Percentiles rank a stretch among this genome's conserved stretches.
Evolutionary conservation across 2,888 invertebrate genomes (phyloP).

Genomic region (Diachrysia chrysitis): DNA sequence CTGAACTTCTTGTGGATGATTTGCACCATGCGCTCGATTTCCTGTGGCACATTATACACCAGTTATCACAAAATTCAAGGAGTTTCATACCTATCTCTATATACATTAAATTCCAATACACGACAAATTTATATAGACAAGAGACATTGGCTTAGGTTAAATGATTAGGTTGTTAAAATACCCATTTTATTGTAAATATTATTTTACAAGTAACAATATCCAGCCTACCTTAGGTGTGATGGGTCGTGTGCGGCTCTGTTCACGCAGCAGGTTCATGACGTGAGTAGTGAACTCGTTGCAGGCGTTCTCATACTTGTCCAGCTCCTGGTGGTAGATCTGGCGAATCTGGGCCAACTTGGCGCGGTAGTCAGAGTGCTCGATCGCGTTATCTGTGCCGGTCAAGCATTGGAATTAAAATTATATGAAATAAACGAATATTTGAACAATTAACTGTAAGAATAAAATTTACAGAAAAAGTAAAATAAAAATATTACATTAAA

Average conservation of each 20-base stretch:
- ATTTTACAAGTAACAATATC: too few species aligned
- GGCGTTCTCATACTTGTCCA: conserved; percentile 99
- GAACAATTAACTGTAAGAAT: too few species aligned
- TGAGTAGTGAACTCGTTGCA: conserved; percentile 99
- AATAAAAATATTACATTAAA: too few species aligned
- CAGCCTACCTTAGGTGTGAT: conserved; percentile 98
- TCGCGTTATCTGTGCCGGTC: conserved; percentile 93
- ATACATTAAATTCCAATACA: background rate
- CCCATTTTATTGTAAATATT: too few species aligned
- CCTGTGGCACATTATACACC: conserved; percentile 77
- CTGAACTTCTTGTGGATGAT: conserved; percentile 99
- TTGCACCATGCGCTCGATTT: conserved; percentile 99
- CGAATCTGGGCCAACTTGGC: conserved; percentile 99
- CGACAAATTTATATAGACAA: too few species aligned
- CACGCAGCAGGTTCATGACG: conserved; percentile 98
- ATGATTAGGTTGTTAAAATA: too few species aligned
- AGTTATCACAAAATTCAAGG: background rate
- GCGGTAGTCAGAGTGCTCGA: conserved; percentile 99
- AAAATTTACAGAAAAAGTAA: too few species aligned
- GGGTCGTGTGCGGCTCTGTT: conserved; percentile 98
- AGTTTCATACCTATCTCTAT: background rate
- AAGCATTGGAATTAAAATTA: background rate
- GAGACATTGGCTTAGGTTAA: too few species aligned
- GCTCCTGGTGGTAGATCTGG: conserved; percentile 99
- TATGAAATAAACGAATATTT: too few species aligned